phyloP scores from a whole-genome alignment of 2,113 vertebrate genomes.

The Phyllostomus hastatus region DNA sequence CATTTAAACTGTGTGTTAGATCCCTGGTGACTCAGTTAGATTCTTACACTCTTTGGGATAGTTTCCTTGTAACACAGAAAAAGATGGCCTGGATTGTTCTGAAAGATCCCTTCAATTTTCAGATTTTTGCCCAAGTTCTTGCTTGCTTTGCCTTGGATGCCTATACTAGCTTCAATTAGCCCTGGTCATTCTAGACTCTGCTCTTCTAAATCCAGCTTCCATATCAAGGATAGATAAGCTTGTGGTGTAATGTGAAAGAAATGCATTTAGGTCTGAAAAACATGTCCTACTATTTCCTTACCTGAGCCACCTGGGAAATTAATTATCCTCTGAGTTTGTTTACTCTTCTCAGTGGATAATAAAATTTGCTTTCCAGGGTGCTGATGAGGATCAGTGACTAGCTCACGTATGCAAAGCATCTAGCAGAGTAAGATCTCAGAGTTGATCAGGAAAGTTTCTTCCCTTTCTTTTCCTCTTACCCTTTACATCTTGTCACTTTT shows the following conservation, averaged over 20 bases:
- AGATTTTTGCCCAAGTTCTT: not conserved
- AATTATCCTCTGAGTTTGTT: constrained; percentile 22
- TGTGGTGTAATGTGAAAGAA: not conserved
- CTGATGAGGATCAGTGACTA: not conserved
- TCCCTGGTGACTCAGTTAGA: not conserved
- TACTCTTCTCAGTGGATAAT: constrained; percentile 1
- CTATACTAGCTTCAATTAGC: not conserved
- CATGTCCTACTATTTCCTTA: constrained; percentile 34
- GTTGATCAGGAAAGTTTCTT: not conserved
- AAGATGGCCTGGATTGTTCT: not conserved
- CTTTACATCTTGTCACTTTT: not conserved
- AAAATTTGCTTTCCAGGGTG: constrained; percentile 30
- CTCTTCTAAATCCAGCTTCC: not conserved
- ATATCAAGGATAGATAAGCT: not conserved
- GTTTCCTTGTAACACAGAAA: not conserved
- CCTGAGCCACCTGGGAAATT: not conserved
- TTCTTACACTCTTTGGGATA: not conserved
- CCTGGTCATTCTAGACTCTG: not conserved
- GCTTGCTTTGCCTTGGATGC: not conserved
- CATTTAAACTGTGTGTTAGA: not conserved
- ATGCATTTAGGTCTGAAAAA: constrained; percentile 14
- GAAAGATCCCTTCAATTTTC: not conserved
- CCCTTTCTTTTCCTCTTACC: not conserved
- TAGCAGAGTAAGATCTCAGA: not conserved
- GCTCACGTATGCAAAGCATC: not conserved